phyloP scores from a whole-genome alignment of 2,888 invertebrate genomes.

The Drosophila formosana region DNA sequence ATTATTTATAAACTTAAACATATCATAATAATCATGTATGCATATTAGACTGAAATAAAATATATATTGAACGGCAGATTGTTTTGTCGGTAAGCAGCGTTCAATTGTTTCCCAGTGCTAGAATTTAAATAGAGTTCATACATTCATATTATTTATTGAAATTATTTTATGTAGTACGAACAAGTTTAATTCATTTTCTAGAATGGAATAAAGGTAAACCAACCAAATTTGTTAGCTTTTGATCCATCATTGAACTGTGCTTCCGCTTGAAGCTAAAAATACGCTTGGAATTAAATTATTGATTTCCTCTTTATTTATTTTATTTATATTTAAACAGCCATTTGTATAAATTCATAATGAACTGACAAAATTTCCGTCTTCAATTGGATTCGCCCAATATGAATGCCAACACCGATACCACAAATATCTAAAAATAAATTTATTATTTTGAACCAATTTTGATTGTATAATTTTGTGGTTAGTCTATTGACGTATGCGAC shows the following conservation, averaged over 20 bases:
- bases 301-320: slow-evolving; percentile 11
- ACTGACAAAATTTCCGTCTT: slow-evolving; percentile 10
- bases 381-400: background rate
- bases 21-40: background rate
- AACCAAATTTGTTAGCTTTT: background rate
- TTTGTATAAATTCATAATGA: slow-evolving; percentile 5
- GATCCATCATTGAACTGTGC: background rate
- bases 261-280: slow-evolving; percentile 4
- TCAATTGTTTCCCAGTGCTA: too few species aligned
- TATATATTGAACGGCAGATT: too few species aligned
- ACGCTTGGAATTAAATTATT: background rate
- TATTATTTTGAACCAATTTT: slow-evolving; percentile 20
- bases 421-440: slow-evolving; percentile 18
- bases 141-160: background rate
- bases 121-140: background rate
- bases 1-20: slow-evolving; percentile 2
- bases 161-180: background rate
- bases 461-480: slow-evolving; percentile 24
- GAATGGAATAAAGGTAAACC: background rate
- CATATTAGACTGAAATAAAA: too few species aligned
- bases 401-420: background rate
- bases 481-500: slow-evolving; percentile 13
- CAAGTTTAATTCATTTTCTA: background rate
- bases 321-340: slow-evolving; percentile 9
- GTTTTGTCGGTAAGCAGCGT: too few species aligned